phyloP scores from a whole-genome alignment of 2,888 invertebrate species.

The Metallyticus violacea region DNA sequence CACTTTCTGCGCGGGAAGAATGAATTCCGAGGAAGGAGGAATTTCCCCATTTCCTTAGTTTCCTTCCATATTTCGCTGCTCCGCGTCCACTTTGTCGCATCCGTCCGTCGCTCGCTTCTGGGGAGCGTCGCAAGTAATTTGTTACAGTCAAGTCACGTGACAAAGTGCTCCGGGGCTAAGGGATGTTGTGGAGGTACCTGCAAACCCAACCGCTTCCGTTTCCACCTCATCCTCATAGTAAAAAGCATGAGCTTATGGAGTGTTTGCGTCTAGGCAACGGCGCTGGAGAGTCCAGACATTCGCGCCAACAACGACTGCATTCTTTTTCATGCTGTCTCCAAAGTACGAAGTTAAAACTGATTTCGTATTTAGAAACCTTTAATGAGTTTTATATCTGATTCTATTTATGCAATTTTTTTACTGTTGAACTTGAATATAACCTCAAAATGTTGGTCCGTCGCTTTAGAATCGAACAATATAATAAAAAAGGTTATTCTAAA shows the following conservation, averaged over 20 bases:
- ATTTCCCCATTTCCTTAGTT: neutral
- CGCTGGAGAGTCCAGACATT: too few relatives aligned
- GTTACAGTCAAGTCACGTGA: neutral
- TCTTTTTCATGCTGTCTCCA: too few relatives aligned
- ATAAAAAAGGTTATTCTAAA: too few relatives aligned
- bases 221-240: neutral
- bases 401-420: too few relatives aligned
- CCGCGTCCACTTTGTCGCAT: conserved; percentile 10
- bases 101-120: neutral
- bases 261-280: too few relatives aligned
- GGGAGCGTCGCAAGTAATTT: conserved; percentile 5
- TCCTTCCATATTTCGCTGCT: neutral
- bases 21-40: neutral
- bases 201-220: neutral
- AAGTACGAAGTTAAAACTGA: too few relatives aligned
- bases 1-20: neutral
- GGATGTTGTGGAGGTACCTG: neutral
- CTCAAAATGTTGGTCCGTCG: too few relatives aligned
- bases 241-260: neutral
- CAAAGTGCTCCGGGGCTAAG: neutral
- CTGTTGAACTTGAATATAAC: too few relatives aligned
- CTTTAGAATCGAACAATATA: too few relatives aligned
- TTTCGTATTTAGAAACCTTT: too few relatives aligned
- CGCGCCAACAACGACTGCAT: too few relatives aligned
- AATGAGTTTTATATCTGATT: too few relatives aligned